A percentile compares a stretch with the other conserved stretches of the same genome.
Conservation (phyloP, 2,888 invertebrate species). For the Drosophila parthenogenetica region DNA sequence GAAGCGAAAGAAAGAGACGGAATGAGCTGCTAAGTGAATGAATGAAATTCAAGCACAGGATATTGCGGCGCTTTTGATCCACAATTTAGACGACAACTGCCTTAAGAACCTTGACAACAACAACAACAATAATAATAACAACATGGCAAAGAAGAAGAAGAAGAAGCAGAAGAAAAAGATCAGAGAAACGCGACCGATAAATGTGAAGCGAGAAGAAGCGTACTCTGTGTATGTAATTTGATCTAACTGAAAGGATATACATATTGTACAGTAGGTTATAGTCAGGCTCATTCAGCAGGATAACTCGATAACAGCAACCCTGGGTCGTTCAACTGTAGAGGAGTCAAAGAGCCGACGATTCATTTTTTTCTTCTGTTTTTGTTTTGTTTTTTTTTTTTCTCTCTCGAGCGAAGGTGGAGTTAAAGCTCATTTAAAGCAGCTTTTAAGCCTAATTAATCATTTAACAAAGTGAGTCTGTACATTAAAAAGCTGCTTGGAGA, state of each 20-base stretch:
- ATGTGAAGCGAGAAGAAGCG: constrained; percentile 38
- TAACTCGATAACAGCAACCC: constrained; percentile 26
- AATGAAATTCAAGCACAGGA: constrained; percentile 80
- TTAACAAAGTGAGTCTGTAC: neutral
- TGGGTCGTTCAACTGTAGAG: constrained; percentile 49
- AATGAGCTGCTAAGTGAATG: constrained; percentile 47
- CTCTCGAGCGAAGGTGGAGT: constrained; percentile 2
- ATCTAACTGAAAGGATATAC: constrained; percentile 68
- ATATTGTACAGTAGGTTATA: constrained; percentile 18
- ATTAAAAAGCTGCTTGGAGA: neutral
- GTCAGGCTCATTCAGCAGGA: constrained; percentile 32
- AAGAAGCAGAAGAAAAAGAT: constrained; percentile 41
- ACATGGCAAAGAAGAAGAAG: constrained; percentile 13
- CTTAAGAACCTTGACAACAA: constrained; percentile 51
- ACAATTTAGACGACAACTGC: constrained; percentile 23
- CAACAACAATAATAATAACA: constrained; percentile 39
- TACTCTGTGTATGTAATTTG: constrained; percentile 54
- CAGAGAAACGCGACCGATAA: constrained; percentile 55
- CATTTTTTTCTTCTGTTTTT: neutral
- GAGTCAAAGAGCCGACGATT: constrained; percentile 43
- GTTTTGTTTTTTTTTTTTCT: no score
- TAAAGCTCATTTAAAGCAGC: neutral
- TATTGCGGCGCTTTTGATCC: constrained; percentile 75
- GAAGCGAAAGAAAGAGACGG: neutral
- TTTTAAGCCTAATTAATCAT: constrained; percentile 3